Percentiles rank a stretch among this genome's conserved stretches.
phyloP scores from a whole-genome alignment of 2,113 vertebrate species.

The Catharus fuscescens region DNA sequence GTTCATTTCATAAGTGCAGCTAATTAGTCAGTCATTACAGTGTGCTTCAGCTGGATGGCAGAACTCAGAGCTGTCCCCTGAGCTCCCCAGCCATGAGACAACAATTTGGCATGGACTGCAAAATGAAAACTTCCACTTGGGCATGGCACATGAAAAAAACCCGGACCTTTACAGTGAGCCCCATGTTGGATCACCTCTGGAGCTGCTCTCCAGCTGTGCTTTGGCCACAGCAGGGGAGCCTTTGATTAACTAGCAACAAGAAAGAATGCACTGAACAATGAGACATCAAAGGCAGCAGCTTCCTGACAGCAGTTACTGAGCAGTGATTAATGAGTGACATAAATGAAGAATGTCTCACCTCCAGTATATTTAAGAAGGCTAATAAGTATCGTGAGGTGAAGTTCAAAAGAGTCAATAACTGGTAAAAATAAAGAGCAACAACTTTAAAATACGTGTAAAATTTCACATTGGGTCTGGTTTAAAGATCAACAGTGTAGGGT shows the following conservation, averaged over 20 bases:
- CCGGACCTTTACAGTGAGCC: not conserved
- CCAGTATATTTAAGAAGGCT: slow-evolving; percentile 17
- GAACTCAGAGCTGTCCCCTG: not conserved
- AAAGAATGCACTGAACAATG: slow-evolving; percentile 74
- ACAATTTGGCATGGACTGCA: not conserved
- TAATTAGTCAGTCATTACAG: slow-evolving; percentile 52
- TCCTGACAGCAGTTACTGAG: slow-evolving; percentile 81
- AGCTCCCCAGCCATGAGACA: not conserved
- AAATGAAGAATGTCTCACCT: slow-evolving; percentile 26
- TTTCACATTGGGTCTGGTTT: not conserved
- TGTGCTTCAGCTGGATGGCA: not conserved
- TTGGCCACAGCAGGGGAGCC: slow-evolving; percentile 77
- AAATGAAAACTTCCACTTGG: not conserved
- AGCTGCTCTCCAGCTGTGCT: slow-evolving; percentile 59
- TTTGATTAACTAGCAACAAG: slow-evolving; percentile 82
- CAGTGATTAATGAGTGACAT: slow-evolving; percentile 86
- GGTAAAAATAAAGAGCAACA: not conserved
- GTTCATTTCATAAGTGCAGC: slow-evolving; percentile 36
- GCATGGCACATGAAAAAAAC: not conserved
- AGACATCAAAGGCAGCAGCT: slow-evolving; percentile 81
- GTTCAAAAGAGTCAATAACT: slow-evolving; percentile 30
- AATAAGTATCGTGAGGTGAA: slow-evolving; percentile 21
- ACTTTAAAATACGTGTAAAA: not conserved
- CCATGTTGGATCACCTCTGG: slow-evolving; percentile 67
- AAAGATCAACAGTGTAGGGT: not conserved